Base-by-base conservation (phyloP, 1,140 invertebrate species). In the Rhyzopertha dominica region DNA sequence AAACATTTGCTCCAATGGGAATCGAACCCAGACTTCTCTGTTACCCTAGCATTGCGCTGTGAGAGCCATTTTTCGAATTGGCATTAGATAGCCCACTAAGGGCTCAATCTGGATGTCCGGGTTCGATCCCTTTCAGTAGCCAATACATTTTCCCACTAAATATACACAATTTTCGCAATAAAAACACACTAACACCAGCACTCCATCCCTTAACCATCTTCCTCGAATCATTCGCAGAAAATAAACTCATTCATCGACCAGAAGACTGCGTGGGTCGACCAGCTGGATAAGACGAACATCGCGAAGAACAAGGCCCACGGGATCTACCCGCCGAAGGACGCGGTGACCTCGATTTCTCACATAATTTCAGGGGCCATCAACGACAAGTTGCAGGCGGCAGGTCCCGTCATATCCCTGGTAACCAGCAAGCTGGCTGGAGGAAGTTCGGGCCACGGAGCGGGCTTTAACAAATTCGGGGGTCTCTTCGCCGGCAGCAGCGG, bases 181-280 rank as follows among this genome's bases (percentile, higher is more conserved):
- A n/a, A n/a, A n/a, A n/a, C n/a, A n/a, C n/a, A n/a, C n/a, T n/a
- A n/a, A n/a, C n/a, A n/a, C n/a, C n/a, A n/a, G n/a, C n/a, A n/a
- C n/a, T n/a, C n/a, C n/a, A n/a, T n/a, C n/a, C n/a, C n/a, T n/a
- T n/a, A n/a, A n/a, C n/a, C n/a, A n/a, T n/a, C n/a, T n/a, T n/a
- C n/a, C n/a, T n/a, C n/a, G n/a, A n/a, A n/a, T n/a, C n/a, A n/a
- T 64, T 10, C 48, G 46, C 58, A 87, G 84, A 86, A 86, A 80
- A 74, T 86, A 67, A 84, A 87, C 65, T 77, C 79, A 19, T 74
- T 85, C 61, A 69, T 87, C 59, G 84, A 87, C 44, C 76, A 83
- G 3, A 86, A 86, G 63, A 87, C 82, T 1, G 74, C 74, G 10
- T 75, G 83, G 24, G 71, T 87, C 23, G 63, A 75, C 29, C 74